Evolutionary conservation across 2,888 invertebrate species (phyloP), one percentile per base, ranked within the genome.

Genomic region (Augochlorella aurata): DNA sequence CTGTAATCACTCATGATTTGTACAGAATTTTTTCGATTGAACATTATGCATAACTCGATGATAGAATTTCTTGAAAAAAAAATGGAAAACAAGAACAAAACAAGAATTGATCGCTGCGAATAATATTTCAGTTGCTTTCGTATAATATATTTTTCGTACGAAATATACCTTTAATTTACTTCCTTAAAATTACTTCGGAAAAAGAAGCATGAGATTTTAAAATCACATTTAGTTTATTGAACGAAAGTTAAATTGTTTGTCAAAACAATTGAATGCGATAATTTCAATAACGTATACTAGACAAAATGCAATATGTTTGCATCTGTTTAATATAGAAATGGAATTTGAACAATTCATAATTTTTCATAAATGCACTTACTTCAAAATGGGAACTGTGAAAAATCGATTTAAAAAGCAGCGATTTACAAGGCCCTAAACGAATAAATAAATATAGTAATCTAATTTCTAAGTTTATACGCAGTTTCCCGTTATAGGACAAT

Each of bases 1-100:
- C 73, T 73, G 73, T 73, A 78, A 80, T 78, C 79, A 69, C 49
- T 29, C 49, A 44, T 80, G 80, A 79, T 78, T 69, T 80, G 78
- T 80, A 24, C 54, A 29, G 61, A 80, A 73, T 47, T 80, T 63
- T 68, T 73, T n/a, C 45, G 54, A 73, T 54, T 14, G 18, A 5
- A 29, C 69, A 69, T 78, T 52, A 47, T 18, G 50, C n/a, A 38
- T 29, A 77, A 67, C 58, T 45, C 47, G 52, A 14, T 21, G 14
- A 24, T 24, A 54, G 7, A 69, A 65, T 67, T 38, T 10, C 9
- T 54, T 68, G 29, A 68, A 58, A 7, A 71, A 67, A 68, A 45
- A 52, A 21, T 10, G 2, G 3, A 52, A 8, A 9, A 12, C 12
- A 21, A 47, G 18, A 63, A 16, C n/a, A 16, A 47, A 52, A 61